Evolutionary conservation across 2,797 vertebrate genomes (phyloP), one percentile per base, ranked within the genome.

Genomic region (Somateria mollissima): DNA sequence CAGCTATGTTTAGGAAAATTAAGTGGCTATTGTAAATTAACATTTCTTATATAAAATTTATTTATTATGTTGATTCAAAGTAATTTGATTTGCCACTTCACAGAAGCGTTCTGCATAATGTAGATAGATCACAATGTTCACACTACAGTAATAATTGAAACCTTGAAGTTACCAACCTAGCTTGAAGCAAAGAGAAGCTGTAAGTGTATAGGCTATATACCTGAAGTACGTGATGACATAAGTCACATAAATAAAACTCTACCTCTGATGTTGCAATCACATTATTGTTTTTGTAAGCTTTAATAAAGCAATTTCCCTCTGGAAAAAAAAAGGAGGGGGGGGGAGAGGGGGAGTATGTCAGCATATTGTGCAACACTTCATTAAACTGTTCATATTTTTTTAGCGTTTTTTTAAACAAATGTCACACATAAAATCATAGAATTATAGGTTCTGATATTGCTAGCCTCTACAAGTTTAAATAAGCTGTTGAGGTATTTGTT

Each of bases 401-500:
- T 76, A 41, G 41, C 2, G 41, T 41, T 17, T 36, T 67, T 60
- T 4, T 5, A 37, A 78, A 65, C 65, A 89, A 90, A 94, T 76
- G 58, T 73, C 58, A 81, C 56, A 47, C 45, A 47, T 47, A 47
- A 47, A 47, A 47, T 47, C 20, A 47, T 47, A 47, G 19, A 47
- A 47, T 21, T 47, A 47, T 47, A 21, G 20, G 20, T 47, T 47
- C 76, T 84, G 92, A 66, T 72, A 51, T 71, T 83, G 64, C 73
- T 92, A 94, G 86, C 80, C 81, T 80, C 71, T 82, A 53, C 20
- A 19, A 76, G 41, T 96, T 95, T 92, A 89, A 74, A 65, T 87
- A 65, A 91, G 19, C 71, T 25, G 11, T 14, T 36, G 45, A 47
- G 45, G 20, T 47, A 20, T 51, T 51, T 51, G 49, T 51, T 27